Evolutionary conservation across 2,113 vertebrate genomes (phyloP), one percentile per base, ranked within the genome.

Genomic region (Climacteris rufus): DNA sequence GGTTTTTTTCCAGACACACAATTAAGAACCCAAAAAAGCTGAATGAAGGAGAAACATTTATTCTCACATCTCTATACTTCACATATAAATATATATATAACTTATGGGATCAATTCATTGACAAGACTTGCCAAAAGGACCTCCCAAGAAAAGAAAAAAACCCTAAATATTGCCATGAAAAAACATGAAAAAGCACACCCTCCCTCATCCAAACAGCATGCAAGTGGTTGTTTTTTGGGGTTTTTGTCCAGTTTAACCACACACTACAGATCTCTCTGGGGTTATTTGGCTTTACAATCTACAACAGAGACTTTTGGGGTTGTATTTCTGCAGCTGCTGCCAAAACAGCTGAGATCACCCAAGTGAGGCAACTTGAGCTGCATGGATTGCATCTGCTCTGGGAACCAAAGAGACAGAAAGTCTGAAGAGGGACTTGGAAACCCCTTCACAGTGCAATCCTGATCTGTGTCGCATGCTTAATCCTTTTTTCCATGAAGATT

Each of bases 221-320:
- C 16, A 30, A 37, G 10, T 11, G 2, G 6, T 3, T n/a, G n/a
- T n/a, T n/a, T n/a, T 52, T 20, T 4, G 12, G 40, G 31, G 0
- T 60, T 30, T 47, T 37, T 22, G 6, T 4, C 11, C 50, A 45
- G 30, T 64, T 74, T 27, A 49, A 31, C 33, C 19, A 6, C 31
- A 12, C 22, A 6, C 12, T 9, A 4, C 30, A 37, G 44, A 25
- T 15, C 7, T 27, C 65, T 35, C 35, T 8, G 50, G 18, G 56
- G 16, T 24, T 15, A 11, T 40, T 28, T 54, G 22, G 56, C 33
- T 60, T 57, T 0, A n/a, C 30, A 17, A 2, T 2, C 49, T 17
- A 11, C 6, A 47, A 5, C 33, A 15, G 45, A 15, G 33, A 21
- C 3, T 27, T 47, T 14, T 4, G 13, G 13, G 40, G 13, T 13